Evolutionary conservation across 2,797 vertebrate species (phyloP), one percentile per base, ranked within the genome.

Genomic region (Spheniscus humboldti): DNA sequence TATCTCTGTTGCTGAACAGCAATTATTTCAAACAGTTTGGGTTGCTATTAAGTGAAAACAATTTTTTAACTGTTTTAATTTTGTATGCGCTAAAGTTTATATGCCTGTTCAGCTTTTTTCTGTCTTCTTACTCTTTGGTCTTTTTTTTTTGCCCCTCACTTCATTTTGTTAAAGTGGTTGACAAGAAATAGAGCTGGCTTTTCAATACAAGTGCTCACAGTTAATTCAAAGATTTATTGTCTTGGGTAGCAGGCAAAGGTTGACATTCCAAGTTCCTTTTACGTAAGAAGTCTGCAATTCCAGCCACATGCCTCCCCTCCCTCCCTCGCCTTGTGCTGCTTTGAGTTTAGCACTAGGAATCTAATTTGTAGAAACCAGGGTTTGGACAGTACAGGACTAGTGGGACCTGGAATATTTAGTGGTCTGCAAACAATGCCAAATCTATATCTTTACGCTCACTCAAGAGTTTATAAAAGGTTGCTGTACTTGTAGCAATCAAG

Each of bases 11-110:
- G 81, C 88, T 75, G 45, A 94, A 60, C 23, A 47, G 35, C 0
- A 9, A 95, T 86, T 90, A 94, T 96, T 96, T 83, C 22, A 9
- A 96, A 91, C 50, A 63, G 76, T 94, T 96, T 92, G n/a, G 33
- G 56, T 88, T 94, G 37, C 47, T 96, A 90, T 95, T 94, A 92
- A 94, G 56, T 63, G 79, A 95, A 73, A 41, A 50, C 24, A 66
- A 90, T 88, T 83, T 93, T 94, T 88, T 47, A 63, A 45, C 33
- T 48, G 6, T 64, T 91, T 96, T 92, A 91, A 92, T 97, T 97
- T 96, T 90, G 43, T 76, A 28, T 67, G 59, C 7, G 3, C 18
- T 90, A 19, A 75, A 85, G 63, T 66, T 23, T 64, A 18, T 75
- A n/a, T 82, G 84, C 37, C 30, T 78, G 18, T 83, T 97, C 67